A percentile compares a stretch with the other conserved stretches of the same genome.
phyloP scores from a whole-genome alignment of 2,888 invertebrate genomes.

The Tetrapedia diversipes region DNA sequence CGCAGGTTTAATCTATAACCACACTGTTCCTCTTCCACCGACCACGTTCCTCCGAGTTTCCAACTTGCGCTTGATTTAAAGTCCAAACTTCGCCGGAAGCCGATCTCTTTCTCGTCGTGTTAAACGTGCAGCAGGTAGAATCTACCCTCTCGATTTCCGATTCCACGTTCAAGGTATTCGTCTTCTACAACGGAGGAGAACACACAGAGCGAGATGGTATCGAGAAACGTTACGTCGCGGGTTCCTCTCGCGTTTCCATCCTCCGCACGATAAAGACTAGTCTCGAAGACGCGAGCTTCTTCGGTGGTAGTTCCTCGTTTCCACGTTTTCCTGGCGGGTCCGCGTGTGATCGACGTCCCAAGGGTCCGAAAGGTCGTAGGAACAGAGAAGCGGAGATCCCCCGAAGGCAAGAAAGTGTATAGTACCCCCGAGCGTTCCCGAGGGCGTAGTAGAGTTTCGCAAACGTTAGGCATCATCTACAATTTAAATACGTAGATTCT shows the following conservation, averaged over 20 bases:
- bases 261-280: constrained; percentile 4
- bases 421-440: background rate
- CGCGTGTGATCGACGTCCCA: constrained; percentile 49
- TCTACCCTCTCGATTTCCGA: background rate
- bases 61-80: too few relatives aligned
- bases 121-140: too few relatives aligned
- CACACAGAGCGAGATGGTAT: constrained; percentile 9
- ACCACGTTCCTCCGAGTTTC: too few relatives aligned
- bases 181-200: background rate
- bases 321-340: background rate
- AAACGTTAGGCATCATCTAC: constrained; percentile 56
- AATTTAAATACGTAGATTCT: constrained; percentile 65
- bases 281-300: background rate
- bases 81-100: too few relatives aligned
- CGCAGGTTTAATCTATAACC: too few relatives aligned
- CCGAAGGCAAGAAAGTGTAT: constrained; percentile 34
- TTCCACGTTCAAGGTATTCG: background rate
- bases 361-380: constrained; percentile 1
- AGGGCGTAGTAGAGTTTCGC: constrained; percentile 19
- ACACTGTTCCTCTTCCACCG: too few relatives aligned
- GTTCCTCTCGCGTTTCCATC: background rate
- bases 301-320: background rate
- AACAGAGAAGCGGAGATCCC: constrained; percentile 34
- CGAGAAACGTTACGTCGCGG: background rate
- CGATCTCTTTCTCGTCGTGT: background rate